These are phyloP conservation scores for Caloenas nicobarica DNA, from an alignment of 2,113 vertebrate genomes.

Conservation along the genomic window DNA sequence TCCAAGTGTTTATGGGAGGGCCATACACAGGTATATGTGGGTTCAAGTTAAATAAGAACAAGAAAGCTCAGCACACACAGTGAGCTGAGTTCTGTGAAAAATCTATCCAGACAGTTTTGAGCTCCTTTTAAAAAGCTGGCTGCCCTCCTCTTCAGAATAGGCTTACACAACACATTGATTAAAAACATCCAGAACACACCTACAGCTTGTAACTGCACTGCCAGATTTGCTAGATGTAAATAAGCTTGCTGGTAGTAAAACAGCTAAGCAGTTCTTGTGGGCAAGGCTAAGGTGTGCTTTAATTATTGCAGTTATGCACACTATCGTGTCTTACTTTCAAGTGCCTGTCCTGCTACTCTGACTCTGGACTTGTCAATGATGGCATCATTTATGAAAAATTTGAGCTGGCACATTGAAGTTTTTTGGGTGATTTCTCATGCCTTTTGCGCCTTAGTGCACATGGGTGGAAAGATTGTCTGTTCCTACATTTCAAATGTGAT, in stretches of 20 bases:
- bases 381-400: not conserved
- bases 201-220: not conserved
- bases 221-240: not conserved
- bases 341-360: slow-evolving; percentile 38
- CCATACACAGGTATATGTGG: not conserved
- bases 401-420: not conserved
- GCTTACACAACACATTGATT: not conserved
- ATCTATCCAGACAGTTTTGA: not conserved
- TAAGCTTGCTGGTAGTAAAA: not conserved
- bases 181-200: not conserved
- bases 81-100: not conserved
- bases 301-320: not conserved
- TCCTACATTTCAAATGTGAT: not conserved
- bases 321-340: not conserved
- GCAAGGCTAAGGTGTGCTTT: not conserved
- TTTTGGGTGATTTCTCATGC: not conserved
- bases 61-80: not conserved
- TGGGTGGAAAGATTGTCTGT: not conserved
- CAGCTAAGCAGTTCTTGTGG: not conserved
- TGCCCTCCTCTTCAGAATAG: not conserved
- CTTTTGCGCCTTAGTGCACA: not conserved
- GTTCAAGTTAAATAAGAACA: not conserved
- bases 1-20: not conserved
- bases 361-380: not conserved
- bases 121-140: not conserved